A percentile compares a stretch with the other conserved stretches of the same genome.
Evolutionary conservation across 2,113 vertebrate genomes (phyloP).

Genomic region (Coturnix japonica): DNA sequence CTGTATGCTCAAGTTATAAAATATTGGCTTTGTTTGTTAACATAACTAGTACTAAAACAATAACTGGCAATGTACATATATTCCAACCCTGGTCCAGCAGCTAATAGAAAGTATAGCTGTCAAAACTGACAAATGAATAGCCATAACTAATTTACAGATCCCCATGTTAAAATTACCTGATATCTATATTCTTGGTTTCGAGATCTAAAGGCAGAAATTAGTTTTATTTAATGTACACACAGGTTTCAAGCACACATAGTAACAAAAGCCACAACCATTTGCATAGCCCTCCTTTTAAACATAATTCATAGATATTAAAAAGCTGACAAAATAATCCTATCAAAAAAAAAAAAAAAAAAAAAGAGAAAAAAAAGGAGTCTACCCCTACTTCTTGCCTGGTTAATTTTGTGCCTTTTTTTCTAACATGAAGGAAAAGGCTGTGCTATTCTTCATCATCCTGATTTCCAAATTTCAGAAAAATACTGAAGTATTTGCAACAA

Average conservation of each 20-base stretch:
- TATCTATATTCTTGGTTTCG: not conserved
- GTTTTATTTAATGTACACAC: not conserved
- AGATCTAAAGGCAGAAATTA: conserved; percentile 19
- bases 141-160: conserved; percentile 51
- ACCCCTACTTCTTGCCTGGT: not conserved
- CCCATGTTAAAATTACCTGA: conserved; percentile 29
- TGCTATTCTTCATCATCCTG: not conserved
- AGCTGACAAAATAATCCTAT: not conserved
- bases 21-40: conserved; percentile 37
- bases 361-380: not conserved
- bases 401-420: not conserved
- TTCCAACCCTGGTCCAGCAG: conserved; percentile 56
- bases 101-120: conserved; percentile 65
- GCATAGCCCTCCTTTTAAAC: not conserved
- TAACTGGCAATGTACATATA: conserved; percentile 31
- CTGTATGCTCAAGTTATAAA: not conserved
- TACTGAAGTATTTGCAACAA: not conserved
- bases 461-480: conserved; percentile 9
- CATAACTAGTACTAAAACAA: conserved; percentile 28
- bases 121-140: conserved; percentile 71
- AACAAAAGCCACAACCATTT: conserved; percentile 6
- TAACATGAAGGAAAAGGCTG: not conserved
- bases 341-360: not conserved
- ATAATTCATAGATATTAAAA: not conserved
- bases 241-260: not conserved